Evolutionary conservation across 1,140 invertebrate genomes (phyloP), one percentile per base, ranked within the genome.

Genomic region (Drosophila nannoptera): DNA sequence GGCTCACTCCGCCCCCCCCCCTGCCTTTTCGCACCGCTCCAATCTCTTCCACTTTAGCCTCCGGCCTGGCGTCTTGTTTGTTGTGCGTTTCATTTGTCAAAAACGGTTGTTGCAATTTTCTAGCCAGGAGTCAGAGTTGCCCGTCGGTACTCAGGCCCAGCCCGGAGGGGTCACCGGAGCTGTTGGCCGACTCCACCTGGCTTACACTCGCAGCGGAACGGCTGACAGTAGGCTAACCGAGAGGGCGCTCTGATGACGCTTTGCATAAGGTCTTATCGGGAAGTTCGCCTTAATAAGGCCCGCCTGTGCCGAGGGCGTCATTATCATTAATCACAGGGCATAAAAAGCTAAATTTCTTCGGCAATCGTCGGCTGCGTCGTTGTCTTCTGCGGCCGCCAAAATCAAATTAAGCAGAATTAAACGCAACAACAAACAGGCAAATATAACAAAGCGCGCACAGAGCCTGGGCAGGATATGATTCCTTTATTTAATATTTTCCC

Each of bases 61-160:
- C 63, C 58, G 65, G 71, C 54, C 50, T 73, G 54, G 68, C 73
- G 69, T 67, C 78, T 73, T 75, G 80, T 84, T 83, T 83, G 78
- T 84, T 78, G 75, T 80, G 78, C 72, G 69, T 75, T 75, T 84
- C 80, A 83, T 83, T 83, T 83, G 80, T 83, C 78, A 83, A 78
- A 84, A 75, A 75, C 83, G 50, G 78, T 63, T 62, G 59, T 58
- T 67, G 50, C 58, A 60, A 75, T 84, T 84, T 78, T 69, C 83
- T 83, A 73, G 68, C 72, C 72, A 64, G 50, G 46, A 16, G 40
- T 62, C 31, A 38, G 55, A 59, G 53, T 43, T 45, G 40, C 50
- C n/a, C n/a, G n/a, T n/a, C n/a, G 35, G 31, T 36, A 11, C 11
- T 29, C 33, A 8, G 11, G 22, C 22, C 3, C 22, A 22, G 22